Conservation (phyloP, 2,888 invertebrate species). For the Drosophila quinaria region DNA sequence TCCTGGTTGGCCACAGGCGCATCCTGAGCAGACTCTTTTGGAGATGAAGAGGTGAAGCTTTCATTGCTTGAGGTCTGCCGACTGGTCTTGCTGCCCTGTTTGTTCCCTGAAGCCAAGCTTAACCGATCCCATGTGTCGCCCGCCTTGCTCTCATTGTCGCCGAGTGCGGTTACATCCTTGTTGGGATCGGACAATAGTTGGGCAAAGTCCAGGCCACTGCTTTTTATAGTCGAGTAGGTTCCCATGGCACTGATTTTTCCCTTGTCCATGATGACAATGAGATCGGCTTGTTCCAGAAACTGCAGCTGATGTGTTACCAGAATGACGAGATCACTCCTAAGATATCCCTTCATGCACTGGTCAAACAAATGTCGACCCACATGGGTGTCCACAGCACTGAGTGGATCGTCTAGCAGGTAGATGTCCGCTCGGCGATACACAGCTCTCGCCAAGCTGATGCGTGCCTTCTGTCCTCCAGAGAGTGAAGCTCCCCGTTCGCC, state of each 20-base stretch:
- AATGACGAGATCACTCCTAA: constrained; percentile 90
- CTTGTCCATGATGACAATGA: constrained; percentile 84
- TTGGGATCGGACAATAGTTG: constrained; percentile 88
- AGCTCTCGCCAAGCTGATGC: constrained; percentile 94
- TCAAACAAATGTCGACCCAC: constrained; percentile 96
- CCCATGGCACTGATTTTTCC: constrained; percentile 87
- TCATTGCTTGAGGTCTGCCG: constrained; percentile 77
- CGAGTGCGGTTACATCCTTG: constrained; percentile 77
- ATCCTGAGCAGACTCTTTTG: constrained; percentile 82
- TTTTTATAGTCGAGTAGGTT: constrained; percentile 90
- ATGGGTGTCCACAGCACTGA: constrained; percentile 95
- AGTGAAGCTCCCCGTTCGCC: constrained; percentile 94
- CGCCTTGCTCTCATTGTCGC: constrained; percentile 70
- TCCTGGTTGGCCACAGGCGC: constrained; percentile 87
- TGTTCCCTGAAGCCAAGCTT: constrained; percentile 62
- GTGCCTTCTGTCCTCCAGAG: constrained; percentile 94
- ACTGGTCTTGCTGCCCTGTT: constrained; percentile 63
- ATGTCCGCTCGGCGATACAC: constrained; percentile 94
- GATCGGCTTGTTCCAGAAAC: constrained; percentile 89
- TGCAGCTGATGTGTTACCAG: constrained; percentile 94
- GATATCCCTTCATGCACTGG: constrained; percentile 83
- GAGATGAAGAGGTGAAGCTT: constrained; percentile 86
- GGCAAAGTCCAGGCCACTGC: constrained; percentile 92
- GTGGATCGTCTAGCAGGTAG: constrained; percentile 95
- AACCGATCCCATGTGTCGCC: constrained; percentile 50